These are phyloP conservation scores for Caenorhabditis imperialis DNA, from an alignment of 2,888 invertebrate species.

Conservation along the genomic window DNA sequence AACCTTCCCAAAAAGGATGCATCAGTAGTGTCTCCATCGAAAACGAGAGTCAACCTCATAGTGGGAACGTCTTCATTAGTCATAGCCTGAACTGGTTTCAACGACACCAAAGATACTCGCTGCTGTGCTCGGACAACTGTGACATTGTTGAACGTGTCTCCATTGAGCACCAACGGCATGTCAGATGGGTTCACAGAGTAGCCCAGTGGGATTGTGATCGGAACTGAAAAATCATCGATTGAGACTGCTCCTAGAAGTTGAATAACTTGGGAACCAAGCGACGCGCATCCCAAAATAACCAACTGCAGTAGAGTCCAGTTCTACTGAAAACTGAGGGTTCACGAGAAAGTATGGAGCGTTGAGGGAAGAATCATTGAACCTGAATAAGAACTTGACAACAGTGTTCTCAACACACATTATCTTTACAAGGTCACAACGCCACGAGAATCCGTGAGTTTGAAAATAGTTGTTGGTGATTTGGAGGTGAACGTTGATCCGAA, in stretches of 20 bases:
- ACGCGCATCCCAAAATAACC: slow-evolving; percentile 4
- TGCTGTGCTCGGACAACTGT: neutral
- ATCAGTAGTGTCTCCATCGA: neutral
- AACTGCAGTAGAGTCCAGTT: neutral
- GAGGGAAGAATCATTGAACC: neutral
- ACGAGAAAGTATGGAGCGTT: slow-evolving; percentile 8
- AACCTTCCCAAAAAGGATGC: slow-evolving; percentile 1
- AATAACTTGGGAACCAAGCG: slow-evolving; percentile 4
- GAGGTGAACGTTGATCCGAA: slow-evolving; percentile 6
- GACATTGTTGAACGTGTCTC: slow-evolving; percentile 7
- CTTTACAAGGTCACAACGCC: neutral
- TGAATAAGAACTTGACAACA: neutral
- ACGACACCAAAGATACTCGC: slow-evolving; percentile 1
- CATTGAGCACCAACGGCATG: neutral
- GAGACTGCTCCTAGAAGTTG: neutral
- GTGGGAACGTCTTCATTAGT: neutral
- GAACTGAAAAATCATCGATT: neutral
- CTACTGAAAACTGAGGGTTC: neutral
- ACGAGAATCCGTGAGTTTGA: slow-evolving; percentile 5
- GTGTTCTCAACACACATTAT: too few relatives aligned
- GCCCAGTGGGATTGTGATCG: neutral
- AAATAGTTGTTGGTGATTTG: neutral
- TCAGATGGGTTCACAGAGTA: neutral
- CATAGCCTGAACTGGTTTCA: neutral
- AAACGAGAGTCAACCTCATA: slow-evolving; percentile 4